phyloP scores from a whole-genome alignment of 2,888 invertebrate species.

The Eustalomyia histrio region DNA sequence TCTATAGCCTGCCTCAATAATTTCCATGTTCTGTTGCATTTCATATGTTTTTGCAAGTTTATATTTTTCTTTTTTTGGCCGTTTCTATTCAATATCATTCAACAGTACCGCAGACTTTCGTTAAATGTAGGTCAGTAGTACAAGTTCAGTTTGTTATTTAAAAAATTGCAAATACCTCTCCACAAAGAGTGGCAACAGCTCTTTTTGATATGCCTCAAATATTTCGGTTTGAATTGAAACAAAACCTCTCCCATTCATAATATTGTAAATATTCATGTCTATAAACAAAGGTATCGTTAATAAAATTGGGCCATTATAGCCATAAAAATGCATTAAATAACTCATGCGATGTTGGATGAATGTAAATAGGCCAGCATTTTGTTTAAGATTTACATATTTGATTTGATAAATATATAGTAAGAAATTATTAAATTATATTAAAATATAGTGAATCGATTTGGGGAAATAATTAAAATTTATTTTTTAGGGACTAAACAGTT shows the following conservation, averaged over 20 bases:
- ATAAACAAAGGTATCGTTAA: constrained; percentile 20
- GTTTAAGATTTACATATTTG: background rate
- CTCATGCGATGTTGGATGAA: background rate
- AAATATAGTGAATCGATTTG: too few species aligned
- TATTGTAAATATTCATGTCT: background rate
- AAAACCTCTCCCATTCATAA: constrained; percentile 5
- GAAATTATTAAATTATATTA: too few species aligned
- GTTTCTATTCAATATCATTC: constrained; percentile 21
- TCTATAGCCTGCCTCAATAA: constrained; percentile 56
- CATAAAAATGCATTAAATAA: constrained; percentile 45
- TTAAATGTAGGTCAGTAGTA: constrained; percentile 75
- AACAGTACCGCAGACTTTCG: background rate
- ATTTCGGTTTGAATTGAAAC: background rate
- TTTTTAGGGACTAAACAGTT: too few species aligned
- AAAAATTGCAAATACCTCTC: constrained; percentile 39
- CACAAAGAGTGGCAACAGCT: background rate
- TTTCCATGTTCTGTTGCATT: constrained; percentile 50
- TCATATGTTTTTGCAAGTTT: constrained; percentile 7
- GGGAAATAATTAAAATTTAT: too few species aligned
- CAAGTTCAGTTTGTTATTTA: constrained; percentile 74
- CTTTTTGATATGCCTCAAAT: constrained; percentile 16
- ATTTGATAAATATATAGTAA: background rate
- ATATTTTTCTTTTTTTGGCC: background rate
- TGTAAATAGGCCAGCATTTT: background rate
- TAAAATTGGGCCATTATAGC: constrained; percentile 57